Percentiles rank a stretch among this genome's conserved stretches.
Evolutionary conservation across 1,140 invertebrate species (phyloP).

Genomic region (Myzus persicae): DNA sequence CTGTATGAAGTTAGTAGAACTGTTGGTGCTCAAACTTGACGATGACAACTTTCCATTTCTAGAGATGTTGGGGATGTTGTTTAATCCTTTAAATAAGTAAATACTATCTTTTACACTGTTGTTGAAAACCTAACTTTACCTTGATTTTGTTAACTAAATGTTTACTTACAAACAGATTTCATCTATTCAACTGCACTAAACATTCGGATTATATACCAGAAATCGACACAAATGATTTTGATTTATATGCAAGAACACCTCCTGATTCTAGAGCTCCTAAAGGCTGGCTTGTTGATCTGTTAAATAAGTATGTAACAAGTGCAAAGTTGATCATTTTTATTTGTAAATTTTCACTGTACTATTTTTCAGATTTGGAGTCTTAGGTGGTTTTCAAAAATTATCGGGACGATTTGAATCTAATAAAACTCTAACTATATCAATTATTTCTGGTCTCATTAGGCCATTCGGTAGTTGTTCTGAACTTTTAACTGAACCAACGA

Average conservation of each 20-base stretch:
- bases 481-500: slow-evolving; percentile 86
- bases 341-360: not conserved
- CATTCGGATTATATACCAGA: slow-evolving; percentile 80
- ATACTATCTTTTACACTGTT: too few species aligned
- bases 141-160: slow-evolving; percentile 34
- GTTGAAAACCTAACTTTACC: too few species aligned
- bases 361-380: slow-evolving; percentile 78
- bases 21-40: slow-evolving; percentile 88
- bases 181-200: slow-evolving; percentile 87
- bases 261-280: slow-evolving; percentile 78
- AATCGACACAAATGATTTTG: slow-evolving; percentile 72
- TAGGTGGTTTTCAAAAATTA: slow-evolving; percentile 88
- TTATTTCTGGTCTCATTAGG: slow-evolving; percentile 84
- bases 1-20: slow-evolving; percentile 88
- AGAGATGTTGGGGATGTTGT: slow-evolving; percentile 90
- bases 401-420: slow-evolving; percentile 84
- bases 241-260: slow-evolving; percentile 82
- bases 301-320: slow-evolving; percentile 75
- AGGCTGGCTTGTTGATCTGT: slow-evolving; percentile 95
- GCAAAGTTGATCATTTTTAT: not conserved
- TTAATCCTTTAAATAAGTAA: slow-evolving; percentile 92
- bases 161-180: slow-evolving; percentile 74
- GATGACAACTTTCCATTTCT: slow-evolving; percentile 94
- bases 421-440: slow-evolving; percentile 76
- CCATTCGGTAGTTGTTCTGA: slow-evolving; percentile 94